A percentile compares a stretch with the other conserved stretches of the same genome.
Evolutionary conservation across 2,797 vertebrate genomes (phyloP).

Genomic region (Sitta carolinensis): DNA sequence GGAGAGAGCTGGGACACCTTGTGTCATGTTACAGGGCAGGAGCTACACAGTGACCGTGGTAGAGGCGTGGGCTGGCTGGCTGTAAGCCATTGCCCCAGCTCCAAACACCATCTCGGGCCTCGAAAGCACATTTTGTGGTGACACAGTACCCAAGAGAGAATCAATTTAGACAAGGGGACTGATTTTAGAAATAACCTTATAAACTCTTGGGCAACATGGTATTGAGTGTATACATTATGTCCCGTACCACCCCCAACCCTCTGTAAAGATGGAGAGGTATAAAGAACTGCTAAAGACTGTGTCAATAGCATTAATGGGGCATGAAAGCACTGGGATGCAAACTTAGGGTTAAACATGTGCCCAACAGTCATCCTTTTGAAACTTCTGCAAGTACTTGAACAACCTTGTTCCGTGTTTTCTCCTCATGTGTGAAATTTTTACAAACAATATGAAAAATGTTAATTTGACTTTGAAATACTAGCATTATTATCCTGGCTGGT

Average conservation of each 20-base stretch:
- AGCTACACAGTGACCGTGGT: accelerated
- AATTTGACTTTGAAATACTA: not conserved
- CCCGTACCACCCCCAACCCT: too few relatives aligned
- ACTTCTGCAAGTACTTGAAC: not conserved
- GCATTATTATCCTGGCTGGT: not conserved
- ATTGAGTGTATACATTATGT: accelerated
- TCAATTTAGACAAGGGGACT: not conserved
- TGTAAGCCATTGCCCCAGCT: not conserved
- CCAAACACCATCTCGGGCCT: not conserved
- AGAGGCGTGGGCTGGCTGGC: not conserved
- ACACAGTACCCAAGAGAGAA: not conserved
- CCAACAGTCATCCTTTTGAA: not conserved
- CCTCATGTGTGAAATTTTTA: not conserved
- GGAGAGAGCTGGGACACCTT: accelerated
- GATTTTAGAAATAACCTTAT: not conserved
- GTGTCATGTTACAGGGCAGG: not conserved
- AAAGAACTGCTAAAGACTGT: not conserved
- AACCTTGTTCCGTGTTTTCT: not conserved
- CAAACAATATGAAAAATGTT: not conserved
- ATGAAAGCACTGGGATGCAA: not conserved
- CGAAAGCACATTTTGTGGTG: not conserved
- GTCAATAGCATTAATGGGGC: not conserved
- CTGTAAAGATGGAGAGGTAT: not conserved
- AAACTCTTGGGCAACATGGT: accelerated
- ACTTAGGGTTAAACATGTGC: too few relatives aligned